Evolutionary conservation across 1,140 invertebrate species (phyloP).

Genomic region (Triops longicaudatus): DNA sequence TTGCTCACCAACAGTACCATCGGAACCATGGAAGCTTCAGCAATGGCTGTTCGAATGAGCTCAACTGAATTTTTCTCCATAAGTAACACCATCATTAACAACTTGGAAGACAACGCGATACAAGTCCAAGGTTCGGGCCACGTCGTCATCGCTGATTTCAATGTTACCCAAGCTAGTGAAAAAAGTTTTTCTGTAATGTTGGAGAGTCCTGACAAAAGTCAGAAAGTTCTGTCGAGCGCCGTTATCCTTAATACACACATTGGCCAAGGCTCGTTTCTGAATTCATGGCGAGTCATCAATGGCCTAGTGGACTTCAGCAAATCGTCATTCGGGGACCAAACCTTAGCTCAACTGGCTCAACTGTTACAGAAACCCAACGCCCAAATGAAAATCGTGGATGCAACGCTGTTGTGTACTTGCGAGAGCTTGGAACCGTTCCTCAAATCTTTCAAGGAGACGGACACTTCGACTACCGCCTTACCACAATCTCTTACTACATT

Average conservation of each 20-base stretch:
- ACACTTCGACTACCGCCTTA: background rate
- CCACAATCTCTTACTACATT: too few species aligned
- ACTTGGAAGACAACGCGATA: background rate
- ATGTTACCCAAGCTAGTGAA: background rate
- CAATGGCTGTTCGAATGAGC: background rate
- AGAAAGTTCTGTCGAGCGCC: background rate
- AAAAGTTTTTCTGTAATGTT: background rate
- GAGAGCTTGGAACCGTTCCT: background rate
- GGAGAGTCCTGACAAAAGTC: background rate
- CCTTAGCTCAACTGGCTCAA: background rate
- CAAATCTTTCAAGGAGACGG: background rate
- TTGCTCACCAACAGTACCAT: conserved; percentile 14
- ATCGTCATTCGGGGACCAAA: background rate
- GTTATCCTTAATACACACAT: background rate
- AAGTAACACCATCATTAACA: conserved; percentile 19
- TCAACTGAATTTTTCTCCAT: conserved; percentile 15
- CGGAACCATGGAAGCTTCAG: background rate
- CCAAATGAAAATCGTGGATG: background rate
- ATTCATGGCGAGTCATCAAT: background rate
- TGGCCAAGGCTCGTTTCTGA: background rate
- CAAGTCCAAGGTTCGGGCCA: conserved; percentile 15
- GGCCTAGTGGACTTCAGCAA: background rate
- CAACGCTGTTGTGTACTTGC: background rate
- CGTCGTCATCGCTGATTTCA: background rate
- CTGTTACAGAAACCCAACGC: background rate